Base-by-base conservation (phyloP, 2,888 invertebrate species). In the Dynastes maya region DNA sequence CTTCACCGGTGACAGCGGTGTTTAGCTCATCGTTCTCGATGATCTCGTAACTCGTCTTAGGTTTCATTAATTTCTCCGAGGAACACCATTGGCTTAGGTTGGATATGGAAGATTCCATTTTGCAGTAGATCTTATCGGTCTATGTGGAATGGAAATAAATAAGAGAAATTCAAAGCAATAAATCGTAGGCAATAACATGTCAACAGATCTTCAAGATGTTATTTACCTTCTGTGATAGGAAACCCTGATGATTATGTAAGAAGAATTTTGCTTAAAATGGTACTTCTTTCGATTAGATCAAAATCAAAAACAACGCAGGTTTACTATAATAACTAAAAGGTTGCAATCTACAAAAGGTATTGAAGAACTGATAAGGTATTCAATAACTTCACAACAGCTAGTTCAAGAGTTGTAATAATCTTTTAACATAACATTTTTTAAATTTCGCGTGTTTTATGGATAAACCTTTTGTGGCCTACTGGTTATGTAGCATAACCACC, bases 11-110 rank as follows among this genome's bases (percentile, higher is more conserved):
- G 64, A 81, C 80, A 6, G 78, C 78, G 32, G 84, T 82, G 22
- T 82, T 82, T 5, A 87, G 70, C 1, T 80, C 79, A 16, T 80
- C 80, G 74, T 84, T 79, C 79, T 84, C 78, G 5, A 83, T 8
- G 8, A 85, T 80, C 65, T 75, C 29, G 37, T 82, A 75, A 3
- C 16, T 29, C 32, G 81, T 75, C 70, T 81, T 55, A 0, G 87
- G 87, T 76, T 85, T 67, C 29, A 75, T 53, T 1, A 78, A 37
- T 63, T 75, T 58, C 16, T 74, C 74, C 0, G 8, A n/a, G 11
- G 45, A 27, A 58, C 78, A 78, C 78, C 78, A 78, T 22, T 13
- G 29, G 6, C 64, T 51, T 27, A 22, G 27, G 29, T 68, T 13
- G 13, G 49, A 68, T 11, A 27, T 68, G 11, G 27, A 37, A 13